A percentile compares a stretch with the other conserved stretches of the same genome.
phyloP scores from a whole-genome alignment of 2,797 vertebrate genomes.

The Cygnus olor region DNA sequence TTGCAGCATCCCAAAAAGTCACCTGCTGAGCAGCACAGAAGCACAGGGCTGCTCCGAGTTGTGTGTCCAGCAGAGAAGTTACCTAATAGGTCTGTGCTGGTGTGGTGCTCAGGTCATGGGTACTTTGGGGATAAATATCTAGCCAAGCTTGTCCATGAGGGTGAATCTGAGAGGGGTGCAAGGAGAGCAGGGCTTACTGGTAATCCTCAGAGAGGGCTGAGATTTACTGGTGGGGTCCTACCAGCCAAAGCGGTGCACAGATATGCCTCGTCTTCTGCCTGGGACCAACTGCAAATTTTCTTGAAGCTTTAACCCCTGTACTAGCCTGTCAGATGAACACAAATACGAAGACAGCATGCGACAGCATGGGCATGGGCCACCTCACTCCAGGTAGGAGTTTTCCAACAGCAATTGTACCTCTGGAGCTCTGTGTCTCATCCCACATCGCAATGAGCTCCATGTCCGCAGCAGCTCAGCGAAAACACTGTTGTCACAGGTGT shows the following conservation, averaged over 20 bases:
- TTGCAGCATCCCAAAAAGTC: background rate
- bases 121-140: background rate
- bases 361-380: background rate
- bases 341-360: background rate
- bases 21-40: background rate
- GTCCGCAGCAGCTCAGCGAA: background rate
- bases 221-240: background rate
- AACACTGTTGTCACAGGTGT: background rate
- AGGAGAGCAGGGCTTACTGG: background rate
- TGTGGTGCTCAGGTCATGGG: rapidly evolving
- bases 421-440: background rate
- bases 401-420: background rate
- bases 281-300: background rate
- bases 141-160: background rate
- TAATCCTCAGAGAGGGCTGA: background rate
- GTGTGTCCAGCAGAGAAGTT: background rate
- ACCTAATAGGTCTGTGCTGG: background rate
- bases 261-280: background rate
- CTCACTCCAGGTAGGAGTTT: background rate
- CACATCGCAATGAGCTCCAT: background rate
- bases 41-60: rapidly evolving
- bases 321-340: background rate
- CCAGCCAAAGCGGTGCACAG: background rate
- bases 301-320: background rate
- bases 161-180: background rate